Conservation (phyloP, 2,113 vertebrate species). For the Corydoras sp. region DNA sequence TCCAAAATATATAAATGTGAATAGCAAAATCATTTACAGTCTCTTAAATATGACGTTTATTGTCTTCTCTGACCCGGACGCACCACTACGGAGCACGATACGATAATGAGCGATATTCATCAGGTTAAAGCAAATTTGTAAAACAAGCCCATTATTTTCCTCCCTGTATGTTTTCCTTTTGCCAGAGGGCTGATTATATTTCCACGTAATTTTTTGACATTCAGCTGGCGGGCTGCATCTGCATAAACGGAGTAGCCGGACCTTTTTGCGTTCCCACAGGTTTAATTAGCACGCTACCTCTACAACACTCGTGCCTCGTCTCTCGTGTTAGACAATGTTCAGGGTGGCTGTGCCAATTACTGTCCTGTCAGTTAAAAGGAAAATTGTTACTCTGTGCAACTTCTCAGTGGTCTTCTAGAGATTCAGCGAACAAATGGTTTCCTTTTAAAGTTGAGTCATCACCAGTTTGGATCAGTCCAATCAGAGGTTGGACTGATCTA, state of each 20-base stretch:
- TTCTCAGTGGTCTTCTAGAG: not conserved
- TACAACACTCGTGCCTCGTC: constrained; percentile 28
- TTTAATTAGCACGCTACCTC: constrained; percentile 60
- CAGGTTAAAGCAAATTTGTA: not conserved
- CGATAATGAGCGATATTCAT: too few species aligned
- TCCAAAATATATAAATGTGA: too few species aligned
- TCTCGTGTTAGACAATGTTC: constrained; percentile 29
- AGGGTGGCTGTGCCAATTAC: constrained; percentile 16
- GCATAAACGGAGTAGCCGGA: constrained; percentile 20
- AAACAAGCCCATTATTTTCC: not conserved
- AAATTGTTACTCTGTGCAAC: not conserved
- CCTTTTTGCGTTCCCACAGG: constrained; percentile 55
- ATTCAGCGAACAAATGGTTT: not conserved
- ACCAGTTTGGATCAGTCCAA: too few species aligned
- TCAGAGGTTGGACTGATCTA: too few species aligned
- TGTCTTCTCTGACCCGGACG: too few species aligned
- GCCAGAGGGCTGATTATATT: constrained; percentile 38
- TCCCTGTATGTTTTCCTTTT: constrained; percentile 8
- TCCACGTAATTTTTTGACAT: constrained; percentile 45
- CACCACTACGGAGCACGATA: too few species aligned
- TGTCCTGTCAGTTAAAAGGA: not conserved
- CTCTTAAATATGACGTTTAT: too few species aligned
- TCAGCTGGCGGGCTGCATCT: constrained; percentile 2
- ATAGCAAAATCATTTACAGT: too few species aligned
- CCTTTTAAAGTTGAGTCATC: not conserved